phyloP scores from a whole-genome alignment of 2,113 vertebrate species.

The Mus pahari region DNA sequence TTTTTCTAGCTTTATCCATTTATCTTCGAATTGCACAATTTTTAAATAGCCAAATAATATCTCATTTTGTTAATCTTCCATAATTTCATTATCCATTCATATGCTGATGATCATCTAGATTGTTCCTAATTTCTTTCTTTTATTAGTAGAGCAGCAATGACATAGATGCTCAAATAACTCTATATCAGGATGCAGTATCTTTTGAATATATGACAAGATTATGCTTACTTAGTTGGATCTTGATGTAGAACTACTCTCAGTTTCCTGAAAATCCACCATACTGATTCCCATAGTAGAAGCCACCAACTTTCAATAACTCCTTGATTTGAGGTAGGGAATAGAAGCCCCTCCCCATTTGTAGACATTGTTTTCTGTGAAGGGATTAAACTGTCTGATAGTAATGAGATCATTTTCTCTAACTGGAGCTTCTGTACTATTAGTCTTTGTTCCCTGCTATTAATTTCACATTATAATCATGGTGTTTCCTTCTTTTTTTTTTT shows the following conservation, averaged over 20 bases:
- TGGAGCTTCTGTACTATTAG: background rate
- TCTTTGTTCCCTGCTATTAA: background rate
- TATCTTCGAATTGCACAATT: background rate
- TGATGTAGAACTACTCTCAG: background rate
- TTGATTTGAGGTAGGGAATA: background rate
- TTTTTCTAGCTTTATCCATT: background rate
- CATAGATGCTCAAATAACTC: background rate
- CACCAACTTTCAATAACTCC: too few species aligned
- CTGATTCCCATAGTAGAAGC: background rate
- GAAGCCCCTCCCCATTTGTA: background rate
- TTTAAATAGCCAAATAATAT: background rate
- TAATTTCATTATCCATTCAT: background rate
- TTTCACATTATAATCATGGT: background rate
- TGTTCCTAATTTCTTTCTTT: background rate
- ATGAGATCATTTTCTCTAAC: background rate
- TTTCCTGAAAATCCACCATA: background rate
- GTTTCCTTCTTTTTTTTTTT: constrained; percentile 13
- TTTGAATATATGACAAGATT: background rate
- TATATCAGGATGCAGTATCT: background rate
- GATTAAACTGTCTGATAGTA: background rate
- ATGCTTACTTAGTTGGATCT: background rate
- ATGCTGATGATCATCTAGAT: background rate
- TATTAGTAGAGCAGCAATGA: background rate
- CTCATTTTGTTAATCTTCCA: background rate
- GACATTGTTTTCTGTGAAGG: background rate